A percentile compares a stretch with the other conserved stretches of the same genome.
Conservation (phyloP, 2,113 vertebrate species). For the Meriones unguiculatus region DNA sequence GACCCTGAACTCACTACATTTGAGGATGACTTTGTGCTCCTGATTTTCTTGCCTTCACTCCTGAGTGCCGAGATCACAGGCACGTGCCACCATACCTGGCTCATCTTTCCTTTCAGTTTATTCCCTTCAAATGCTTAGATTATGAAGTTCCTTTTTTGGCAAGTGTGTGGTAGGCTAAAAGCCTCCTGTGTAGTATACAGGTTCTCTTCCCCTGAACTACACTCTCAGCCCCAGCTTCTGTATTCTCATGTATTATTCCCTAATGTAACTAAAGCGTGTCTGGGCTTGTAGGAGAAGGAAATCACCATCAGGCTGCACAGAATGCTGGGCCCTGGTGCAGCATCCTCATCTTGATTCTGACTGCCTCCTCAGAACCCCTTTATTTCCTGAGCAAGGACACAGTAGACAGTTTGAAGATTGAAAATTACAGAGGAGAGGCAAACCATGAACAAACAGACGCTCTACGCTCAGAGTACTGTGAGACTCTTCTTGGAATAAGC, state of each 20-base stretch:
- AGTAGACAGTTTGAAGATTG: neutral
- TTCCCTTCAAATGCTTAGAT: neutral
- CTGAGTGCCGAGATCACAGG: neutral
- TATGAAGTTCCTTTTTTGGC: neutral
- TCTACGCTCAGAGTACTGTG: fast-evolving
- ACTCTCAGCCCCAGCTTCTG: neutral
- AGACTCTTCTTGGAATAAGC: neutral
- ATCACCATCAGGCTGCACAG: neutral
- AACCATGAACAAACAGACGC: too few species aligned
- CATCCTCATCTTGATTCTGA: neutral
- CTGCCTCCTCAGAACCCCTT: neutral
- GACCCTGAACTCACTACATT: neutral
- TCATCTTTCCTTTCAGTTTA: neutral
- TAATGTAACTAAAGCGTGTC: fast-evolving
- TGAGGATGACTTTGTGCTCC: neutral
- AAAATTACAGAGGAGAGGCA: neutral
- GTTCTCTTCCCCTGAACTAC: neutral
- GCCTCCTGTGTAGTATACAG: too few species aligned
- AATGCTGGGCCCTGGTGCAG: too few species aligned
- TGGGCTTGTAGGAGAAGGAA: neutral
- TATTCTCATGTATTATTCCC: too few species aligned
- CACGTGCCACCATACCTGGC: neutral
- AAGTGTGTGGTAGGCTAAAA: neutral
- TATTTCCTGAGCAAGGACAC: neutral
- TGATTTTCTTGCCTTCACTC: neutral